These are phyloP conservation scores for Hypsopygia costalis DNA, from an alignment of 2,888 invertebrate genomes.

Conservation along the genomic window DNA sequence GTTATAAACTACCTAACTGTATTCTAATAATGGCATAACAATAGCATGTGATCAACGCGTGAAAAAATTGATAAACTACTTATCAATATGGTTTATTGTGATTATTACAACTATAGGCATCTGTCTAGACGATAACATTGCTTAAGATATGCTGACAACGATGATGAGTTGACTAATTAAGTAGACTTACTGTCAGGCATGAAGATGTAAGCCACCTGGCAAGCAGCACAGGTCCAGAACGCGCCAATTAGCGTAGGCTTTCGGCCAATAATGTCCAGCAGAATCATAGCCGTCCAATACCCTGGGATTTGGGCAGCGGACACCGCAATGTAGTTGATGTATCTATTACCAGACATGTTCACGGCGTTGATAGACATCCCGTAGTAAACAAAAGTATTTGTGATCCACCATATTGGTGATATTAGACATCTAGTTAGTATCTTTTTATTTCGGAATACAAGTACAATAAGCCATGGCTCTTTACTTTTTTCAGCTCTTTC, in stretches of 20 bases:
- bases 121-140: too few species aligned
- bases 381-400: slow-evolving; percentile 83
- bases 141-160: too few species aligned
- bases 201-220: slow-evolving; percentile 79
- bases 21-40: too few species aligned
- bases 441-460: slow-evolving; percentile 44
- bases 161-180: too few species aligned
- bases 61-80: too few species aligned
- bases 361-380: slow-evolving; percentile 84
- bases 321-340: slow-evolving; percentile 83
- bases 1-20: too few species aligned
- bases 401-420: slow-evolving; percentile 82
- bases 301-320: slow-evolving; percentile 85
- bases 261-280: slow-evolving; percentile 82
- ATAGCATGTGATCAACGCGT: too few species aligned
- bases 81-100: too few species aligned
- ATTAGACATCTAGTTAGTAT: slow-evolving; percentile 43
- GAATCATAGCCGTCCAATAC: slow-evolving; percentile 78
- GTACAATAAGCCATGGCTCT: slow-evolving; percentile 52
- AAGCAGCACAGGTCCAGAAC: slow-evolving; percentile 79
- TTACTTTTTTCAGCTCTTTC: slow-evolving; percentile 25
- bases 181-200: slow-evolving; percentile 62
- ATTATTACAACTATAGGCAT: too few species aligned
- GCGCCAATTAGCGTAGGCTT: slow-evolving; percentile 78
- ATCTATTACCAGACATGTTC: slow-evolving; percentile 82